Base-by-base conservation (phyloP, 92 coral and sea anemone genomes). In the Porites lobata region DNA sequence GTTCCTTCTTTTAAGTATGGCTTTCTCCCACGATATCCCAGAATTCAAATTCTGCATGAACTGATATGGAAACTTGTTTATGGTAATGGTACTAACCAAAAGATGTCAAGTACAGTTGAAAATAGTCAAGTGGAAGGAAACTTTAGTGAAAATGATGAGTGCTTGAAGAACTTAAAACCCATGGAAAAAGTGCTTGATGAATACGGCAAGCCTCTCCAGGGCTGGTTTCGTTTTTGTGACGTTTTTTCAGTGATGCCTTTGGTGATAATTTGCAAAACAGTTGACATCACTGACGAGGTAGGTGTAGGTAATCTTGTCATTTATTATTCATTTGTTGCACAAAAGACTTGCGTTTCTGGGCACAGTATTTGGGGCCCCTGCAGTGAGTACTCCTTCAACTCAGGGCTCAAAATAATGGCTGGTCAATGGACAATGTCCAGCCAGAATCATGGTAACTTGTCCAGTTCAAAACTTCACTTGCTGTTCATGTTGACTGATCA, bases 221-320 rank as follows among this genome's bases (percentile, higher is more conserved):
- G 95, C 3, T 94, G 98, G 98, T 85, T 94, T 47, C 87, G 89
- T 58, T 78, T 95, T 50, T 19, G 54, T 69, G 98, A 95, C 65
- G 67, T 91, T 32, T 56, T 90, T 19, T 65, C 72, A 68, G 86
- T 95, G 65, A 93, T 95, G 96, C 98, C 98, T 38, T 73, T 95
- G 70, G 80, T 90, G 6, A 64, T 95, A 69, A 87, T 81, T 72
- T 95, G 98, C 85, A 93, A 80, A 56, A 51, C 84, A 51, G 56
- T 95, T 11, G 96, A 95, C 7, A 75, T 92, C 21, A 80, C 87
- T 1, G 73, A 78, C 7, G 87, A 90, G 95, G 98, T 94, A 87
- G 58, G 54, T 58, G 63, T 11, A 58, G 14, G 14, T 17, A 7
- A 58, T 9, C 13, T 58, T 17, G 17, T 57, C 14, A 11, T 11